Base-by-base conservation (phyloP, 2,797 vertebrate genomes). In the Remorina albescens region DNA sequence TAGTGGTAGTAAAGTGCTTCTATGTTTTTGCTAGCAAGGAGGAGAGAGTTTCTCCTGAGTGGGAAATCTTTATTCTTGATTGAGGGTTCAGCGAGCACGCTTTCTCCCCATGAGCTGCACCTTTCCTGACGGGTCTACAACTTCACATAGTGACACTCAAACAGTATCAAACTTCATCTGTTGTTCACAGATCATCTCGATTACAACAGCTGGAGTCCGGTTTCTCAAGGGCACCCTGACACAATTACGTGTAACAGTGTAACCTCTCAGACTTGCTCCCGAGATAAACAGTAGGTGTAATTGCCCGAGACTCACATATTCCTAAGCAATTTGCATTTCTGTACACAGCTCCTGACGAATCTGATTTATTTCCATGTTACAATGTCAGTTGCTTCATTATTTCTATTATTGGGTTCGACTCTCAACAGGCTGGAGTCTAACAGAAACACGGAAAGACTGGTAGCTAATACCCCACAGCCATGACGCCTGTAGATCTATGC, bases 1-100 rank as follows among this genome's bases (percentile, higher is more conserved):
- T 81, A 91, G 84, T 75, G 62, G 76, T 61, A 76, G 67, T 78
- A 84, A 86, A 89, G 68, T 69, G 70, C 72, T 81, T 83, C 87
- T 78, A 80, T 84, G 74, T 83, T 70, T 77, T 81, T 85, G 68
- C 77, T 71, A 76, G 78, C 50, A 53, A 75, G 60, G 62, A 81
- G 63, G 76, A 86, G 77, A 84, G 71, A 68, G 77, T 80, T 72
- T 82, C 42, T 58, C 57, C 23, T 74, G 76, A 67, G 68, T 67
- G 71, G 85, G 86, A 88, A 81, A 86, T 79, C 79, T 89, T 86
- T 88, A 80, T 83, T 88, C 88, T 87, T 83, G 71, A 83, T 80
- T 34, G 50, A 49, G 71, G 64, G 64, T 86, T 89, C 68, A 86
- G 73, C 74, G 81, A 88, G 83, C 84, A 73, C 84, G 80, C 72